Base-by-base conservation (phyloP, 2,113 vertebrate species). In the Platycercus adscitus region DNA sequence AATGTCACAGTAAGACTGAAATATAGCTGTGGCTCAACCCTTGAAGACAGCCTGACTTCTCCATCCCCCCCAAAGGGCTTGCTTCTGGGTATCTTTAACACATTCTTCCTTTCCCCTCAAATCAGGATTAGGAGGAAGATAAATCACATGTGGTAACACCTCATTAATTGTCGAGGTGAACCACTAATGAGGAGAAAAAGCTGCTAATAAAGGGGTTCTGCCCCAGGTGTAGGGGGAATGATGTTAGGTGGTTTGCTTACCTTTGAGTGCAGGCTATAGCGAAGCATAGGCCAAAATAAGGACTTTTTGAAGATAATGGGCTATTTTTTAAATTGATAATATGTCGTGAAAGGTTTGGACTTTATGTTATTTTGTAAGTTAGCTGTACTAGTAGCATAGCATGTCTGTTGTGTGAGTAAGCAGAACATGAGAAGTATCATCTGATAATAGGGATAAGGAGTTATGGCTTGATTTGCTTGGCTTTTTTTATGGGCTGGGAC, bases 221-320 rank as follows among this genome's bases (percentile, higher is more conserved):
- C 26, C 10, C 6, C 3, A 2, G 3, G 3, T 1, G 0, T 2
- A 20, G 2, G 1, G 6, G 2, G 1, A 26, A 13, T 11, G 4
- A 0, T 73, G 10, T 35, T 47, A 0, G 3, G 1, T 49, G 6
- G 5, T 0, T 69, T 77, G 7, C 11, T 33, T 73, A 8, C 3
- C 3, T 19, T 29, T 82, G 26, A 10, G 4, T 19, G 6, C 0
- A 1, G 6, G 3, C 17, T 78, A 0, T 0, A 39, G 28, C 0
- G 64, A 37, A 68, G 26, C 1, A 13, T 1, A 20, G 8, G 5
- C 1, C 0, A 29, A 58, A 64, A 6, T 2, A 64, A 43, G 9
- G 6, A 1, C 33, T 35, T 87, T 76, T 46, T 82, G 3, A 83
- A 88, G 91, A 93, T 95, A 91, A n/a, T 1, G 2, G 10, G 2